Conservation (phyloP, 2,888 invertebrate genomes). For the Agrochola litura region DNA sequence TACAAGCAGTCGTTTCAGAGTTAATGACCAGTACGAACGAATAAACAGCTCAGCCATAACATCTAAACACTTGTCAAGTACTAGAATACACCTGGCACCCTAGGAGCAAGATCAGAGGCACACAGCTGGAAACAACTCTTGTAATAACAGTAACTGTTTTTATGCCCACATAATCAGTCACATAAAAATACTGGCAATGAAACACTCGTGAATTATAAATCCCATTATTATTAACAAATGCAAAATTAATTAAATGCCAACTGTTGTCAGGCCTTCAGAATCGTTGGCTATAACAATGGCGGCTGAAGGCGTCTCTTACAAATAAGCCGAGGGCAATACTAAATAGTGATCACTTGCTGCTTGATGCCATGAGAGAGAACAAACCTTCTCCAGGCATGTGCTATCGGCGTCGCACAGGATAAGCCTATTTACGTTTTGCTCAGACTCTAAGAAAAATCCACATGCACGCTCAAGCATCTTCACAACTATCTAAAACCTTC, state of each 20-base stretch:
- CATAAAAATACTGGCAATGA: conserved; percentile 1
- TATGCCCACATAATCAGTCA: not conserved
- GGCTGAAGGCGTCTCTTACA: not conserved
- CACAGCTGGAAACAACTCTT: conserved; percentile 10
- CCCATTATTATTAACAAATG: no score
- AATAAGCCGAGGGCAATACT: not conserved
- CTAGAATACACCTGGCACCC: conserved; percentile 8
- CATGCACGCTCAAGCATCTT: not conserved
- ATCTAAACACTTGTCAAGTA: conserved; percentile 38
- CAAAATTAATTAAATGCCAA: not conserved
- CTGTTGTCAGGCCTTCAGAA: not conserved
- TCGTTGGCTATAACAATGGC: not conserved
- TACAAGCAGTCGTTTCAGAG: conserved; percentile 9
- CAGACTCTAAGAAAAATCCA: not conserved
- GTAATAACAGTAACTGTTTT: not conserved
- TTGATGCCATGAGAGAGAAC: not conserved
- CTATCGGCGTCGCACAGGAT: not conserved
- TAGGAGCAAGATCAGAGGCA: not conserved
- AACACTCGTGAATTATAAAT: conserved; percentile 1
- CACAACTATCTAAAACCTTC: not conserved
- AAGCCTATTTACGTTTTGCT: not conserved
- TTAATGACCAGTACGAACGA: conserved; percentile 32
- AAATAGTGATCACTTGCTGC: not conserved
- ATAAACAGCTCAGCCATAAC: conserved; percentile 37
- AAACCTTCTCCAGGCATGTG: not conserved